These are phyloP conservation scores for Trichomycterus rosablanca DNA, from an alignment of 2,113 vertebrate genomes.

Conservation along the genomic window DNA sequence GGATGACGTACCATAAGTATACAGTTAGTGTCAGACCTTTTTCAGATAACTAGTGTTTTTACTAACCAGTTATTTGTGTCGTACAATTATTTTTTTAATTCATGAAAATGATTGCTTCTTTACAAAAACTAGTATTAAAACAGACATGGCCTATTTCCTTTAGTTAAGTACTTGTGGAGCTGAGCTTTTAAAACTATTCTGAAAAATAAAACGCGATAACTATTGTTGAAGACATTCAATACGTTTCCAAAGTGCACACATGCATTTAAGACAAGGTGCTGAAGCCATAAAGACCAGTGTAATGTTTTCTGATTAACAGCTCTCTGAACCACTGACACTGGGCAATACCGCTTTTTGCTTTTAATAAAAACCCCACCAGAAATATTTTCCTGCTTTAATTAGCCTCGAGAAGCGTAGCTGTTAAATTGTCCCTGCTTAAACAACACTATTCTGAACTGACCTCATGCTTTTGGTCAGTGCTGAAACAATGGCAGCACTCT, in stretches of 20 bases:
- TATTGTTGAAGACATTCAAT: background rate
- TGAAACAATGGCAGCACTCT: conserved; percentile 12
- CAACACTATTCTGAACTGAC: background rate
- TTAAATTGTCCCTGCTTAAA: conserved; percentile 10
- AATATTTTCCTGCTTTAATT: background rate
- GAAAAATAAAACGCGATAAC: conserved; percentile 1
- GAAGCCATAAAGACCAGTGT: conserved; percentile 3
- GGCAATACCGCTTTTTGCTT: background rate
- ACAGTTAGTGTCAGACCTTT: too few species aligned
- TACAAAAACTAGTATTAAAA: too few species aligned
- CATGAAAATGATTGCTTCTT: too few species aligned
- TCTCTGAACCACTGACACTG: background rate
- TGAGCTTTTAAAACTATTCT: background rate
- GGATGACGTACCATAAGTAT: too few species aligned
- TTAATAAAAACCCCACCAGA: background rate
- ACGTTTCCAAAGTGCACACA: conserved; percentile 1
- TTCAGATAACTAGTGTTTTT: too few species aligned
- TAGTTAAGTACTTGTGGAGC: background rate
- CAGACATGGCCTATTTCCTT: too few species aligned
- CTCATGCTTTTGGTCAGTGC: background rate
- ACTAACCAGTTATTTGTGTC: too few species aligned
- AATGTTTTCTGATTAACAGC: background rate
- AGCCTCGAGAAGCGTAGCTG: background rate
- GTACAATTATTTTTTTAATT: too few species aligned
- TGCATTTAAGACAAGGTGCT: conserved; percentile 5